Evolutionary conservation across 2,888 invertebrate species (phyloP).

Genomic region (Meghimatium bilineatum): DNA sequence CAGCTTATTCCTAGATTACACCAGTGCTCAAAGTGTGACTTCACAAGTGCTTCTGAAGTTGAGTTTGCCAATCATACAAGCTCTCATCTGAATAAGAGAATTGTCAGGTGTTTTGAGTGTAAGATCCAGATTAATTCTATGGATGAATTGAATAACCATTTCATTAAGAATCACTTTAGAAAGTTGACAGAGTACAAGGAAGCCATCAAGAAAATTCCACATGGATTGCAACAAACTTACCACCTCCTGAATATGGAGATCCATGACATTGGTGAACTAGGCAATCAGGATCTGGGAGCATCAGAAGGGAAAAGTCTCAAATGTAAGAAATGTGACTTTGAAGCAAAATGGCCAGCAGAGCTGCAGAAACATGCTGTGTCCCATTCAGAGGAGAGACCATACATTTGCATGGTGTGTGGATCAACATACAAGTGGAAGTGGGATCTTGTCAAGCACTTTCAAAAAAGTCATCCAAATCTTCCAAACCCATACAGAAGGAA

Average conservation of each 20-base stretch:
- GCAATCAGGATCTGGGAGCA: slow-evolving; percentile 60
- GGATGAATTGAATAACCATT: slow-evolving; percentile 75
- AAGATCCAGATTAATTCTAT: slow-evolving; percentile 70
- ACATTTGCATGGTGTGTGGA: slow-evolving; percentile 75
- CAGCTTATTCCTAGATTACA: slow-evolving; percentile 39
- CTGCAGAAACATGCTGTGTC: slow-evolving; percentile 76
- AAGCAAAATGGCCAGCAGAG: slow-evolving; percentile 75
- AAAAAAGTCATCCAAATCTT: slow-evolving; percentile 72
- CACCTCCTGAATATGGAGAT: slow-evolving; percentile 71
- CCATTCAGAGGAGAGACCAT: slow-evolving; percentile 74
- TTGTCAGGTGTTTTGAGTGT: slow-evolving; percentile 74
- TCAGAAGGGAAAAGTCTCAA: slow-evolving; percentile 69
- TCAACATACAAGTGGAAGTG: slow-evolving; percentile 77
- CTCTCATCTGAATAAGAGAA: slow-evolving; percentile 66
- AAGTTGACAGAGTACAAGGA: slow-evolving; percentile 69
- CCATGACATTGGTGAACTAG: slow-evolving; percentile 63
- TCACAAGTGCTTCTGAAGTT: slow-evolving; percentile 64
- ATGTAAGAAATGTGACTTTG: slow-evolving; percentile 73
- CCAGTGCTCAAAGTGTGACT: slow-evolving; percentile 70
- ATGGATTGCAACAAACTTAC: slow-evolving; percentile 71
- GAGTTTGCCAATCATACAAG: slow-evolving; percentile 72
- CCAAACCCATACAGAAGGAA: slow-evolving; percentile 72
- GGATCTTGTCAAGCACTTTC: slow-evolving; percentile 77
- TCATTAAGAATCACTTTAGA: slow-evolving; percentile 67
- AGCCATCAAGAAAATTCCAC: slow-evolving; percentile 71